A percentile compares a stretch with the other conserved stretches of the same genome.
phyloP scores from a whole-genome alignment of 1,140 invertebrate species.

The Harlomillsia oculata region DNA sequence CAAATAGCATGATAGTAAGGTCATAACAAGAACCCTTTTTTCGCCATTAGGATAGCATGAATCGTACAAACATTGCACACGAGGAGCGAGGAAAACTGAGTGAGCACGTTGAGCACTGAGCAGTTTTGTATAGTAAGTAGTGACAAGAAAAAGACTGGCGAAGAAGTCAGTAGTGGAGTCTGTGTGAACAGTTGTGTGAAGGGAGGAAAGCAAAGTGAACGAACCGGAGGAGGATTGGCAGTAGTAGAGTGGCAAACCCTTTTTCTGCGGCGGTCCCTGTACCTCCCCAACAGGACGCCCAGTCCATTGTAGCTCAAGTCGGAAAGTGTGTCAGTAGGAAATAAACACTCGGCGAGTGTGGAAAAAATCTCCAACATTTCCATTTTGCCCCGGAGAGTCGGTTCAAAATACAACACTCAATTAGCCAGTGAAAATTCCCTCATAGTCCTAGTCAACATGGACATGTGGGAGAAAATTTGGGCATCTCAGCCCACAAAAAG shows the following conservation, averaged over 20 bases:
- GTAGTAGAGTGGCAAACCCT: background rate
- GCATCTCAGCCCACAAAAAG: slow-evolving; percentile 31
- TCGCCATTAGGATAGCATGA: too few relatives aligned
- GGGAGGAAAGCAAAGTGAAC: background rate
- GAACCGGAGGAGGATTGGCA: background rate
- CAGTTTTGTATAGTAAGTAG: too few relatives aligned
- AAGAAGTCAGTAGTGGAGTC: too few relatives aligned
- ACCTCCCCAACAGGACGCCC: slow-evolving; percentile 20
- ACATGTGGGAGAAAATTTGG: slow-evolving; percentile 37
- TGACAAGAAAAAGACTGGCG: too few relatives aligned
- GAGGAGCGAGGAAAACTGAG: too few relatives aligned
- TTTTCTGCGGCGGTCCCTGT: slow-evolving; percentile 18
- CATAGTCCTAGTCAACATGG: slow-evolving; percentile 23
- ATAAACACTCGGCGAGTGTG: slow-evolving; percentile 28
- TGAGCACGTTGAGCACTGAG: too few relatives aligned
- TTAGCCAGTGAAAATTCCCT: slow-evolving; percentile 7
- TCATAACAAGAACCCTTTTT: too few relatives aligned
- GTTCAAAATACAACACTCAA: too few relatives aligned
- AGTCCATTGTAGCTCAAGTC: slow-evolving; percentile 23
- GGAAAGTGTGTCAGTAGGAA: slow-evolving; percentile 36
- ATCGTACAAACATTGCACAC: too few relatives aligned
- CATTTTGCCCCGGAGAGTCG: too few relatives aligned
- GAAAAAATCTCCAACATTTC: slow-evolving; percentile 18
- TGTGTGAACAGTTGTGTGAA: too few relatives aligned
- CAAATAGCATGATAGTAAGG: too few relatives aligned